A percentile compares a stretch with the other conserved stretches of the same genome.
Evolutionary conservation across 2,888 invertebrate species (phyloP).

Genomic region (Leptinotarsa tumamoca): DNA sequence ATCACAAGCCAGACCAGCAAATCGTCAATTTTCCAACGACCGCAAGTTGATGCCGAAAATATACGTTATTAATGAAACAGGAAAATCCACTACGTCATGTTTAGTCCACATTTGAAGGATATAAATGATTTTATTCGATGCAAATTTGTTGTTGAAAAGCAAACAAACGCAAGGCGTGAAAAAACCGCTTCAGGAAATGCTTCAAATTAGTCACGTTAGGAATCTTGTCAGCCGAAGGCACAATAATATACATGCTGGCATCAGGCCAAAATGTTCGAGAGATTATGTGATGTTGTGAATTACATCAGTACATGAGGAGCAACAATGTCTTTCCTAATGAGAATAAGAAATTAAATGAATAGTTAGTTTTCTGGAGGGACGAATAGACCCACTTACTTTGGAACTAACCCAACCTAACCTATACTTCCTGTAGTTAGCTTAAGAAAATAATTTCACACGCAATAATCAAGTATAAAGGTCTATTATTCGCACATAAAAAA

Average conservation of each 20-base stretch:
- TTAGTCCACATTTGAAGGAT: background rate
- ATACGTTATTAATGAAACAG: background rate
- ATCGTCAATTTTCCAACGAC: background rate
- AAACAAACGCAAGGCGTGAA: constrained; percentile 2
- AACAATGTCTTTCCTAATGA: background rate
- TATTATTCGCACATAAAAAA: no score
- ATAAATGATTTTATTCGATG: background rate
- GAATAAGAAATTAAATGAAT: background rate
- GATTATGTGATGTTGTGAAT: background rate
- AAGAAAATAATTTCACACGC: no score
- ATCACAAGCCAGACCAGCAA: background rate
- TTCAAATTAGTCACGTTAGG: constrained; percentile 6
- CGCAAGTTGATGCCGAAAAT: background rate
- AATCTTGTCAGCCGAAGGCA: background rate
- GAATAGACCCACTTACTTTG: no score
- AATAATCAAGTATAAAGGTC: no score
- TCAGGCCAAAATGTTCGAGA: background rate
- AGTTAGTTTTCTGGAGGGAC: background rate
- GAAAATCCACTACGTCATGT: constrained; percentile 5
- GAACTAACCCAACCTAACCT: background rate
- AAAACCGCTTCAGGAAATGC: constrained; percentile 6
- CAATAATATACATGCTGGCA: background rate
- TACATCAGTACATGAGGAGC: background rate
- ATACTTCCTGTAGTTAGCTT: no score
- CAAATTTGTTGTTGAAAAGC: background rate